Percentiles rank a stretch among this genome's conserved stretches.
These are phyloP conservation scores for Lacerta bilineata DNA, from an alignment of 2,797 vertebrate species.

Conservation along the genomic window DNA sequence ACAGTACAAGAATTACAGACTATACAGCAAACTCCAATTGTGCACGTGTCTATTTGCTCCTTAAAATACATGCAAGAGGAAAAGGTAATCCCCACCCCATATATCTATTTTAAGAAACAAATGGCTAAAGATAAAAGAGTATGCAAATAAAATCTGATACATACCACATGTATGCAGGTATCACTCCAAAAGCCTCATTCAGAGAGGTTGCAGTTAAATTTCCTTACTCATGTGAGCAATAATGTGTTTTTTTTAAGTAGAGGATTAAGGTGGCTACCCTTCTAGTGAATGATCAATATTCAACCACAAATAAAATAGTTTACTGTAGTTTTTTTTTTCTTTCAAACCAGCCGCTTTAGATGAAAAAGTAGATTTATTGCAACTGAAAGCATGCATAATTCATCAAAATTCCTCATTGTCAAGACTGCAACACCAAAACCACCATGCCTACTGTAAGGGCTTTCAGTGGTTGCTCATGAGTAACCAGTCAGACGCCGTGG, in stretches of 20 bases:
- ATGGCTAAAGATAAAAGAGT: not conserved
- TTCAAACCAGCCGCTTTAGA: not conserved
- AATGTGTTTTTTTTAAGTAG: not conserved
- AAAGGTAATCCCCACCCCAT: not conserved
- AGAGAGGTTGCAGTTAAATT: not conserved
- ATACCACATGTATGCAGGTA: not conserved
- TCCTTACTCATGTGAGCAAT: not conserved
- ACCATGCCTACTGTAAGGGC: no score
- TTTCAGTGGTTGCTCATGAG: no score
- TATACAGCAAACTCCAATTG: not conserved
- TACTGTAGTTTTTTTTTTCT: not conserved
- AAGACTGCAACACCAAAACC: not conserved
- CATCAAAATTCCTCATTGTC: not conserved
- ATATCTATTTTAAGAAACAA: not conserved
- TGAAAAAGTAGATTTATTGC: not conserved
- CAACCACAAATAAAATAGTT: slow-evolving; percentile 24
- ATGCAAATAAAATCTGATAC: not conserved
- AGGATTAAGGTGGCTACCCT: not conserved
- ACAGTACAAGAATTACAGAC: not conserved
- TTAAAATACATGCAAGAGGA: not conserved
- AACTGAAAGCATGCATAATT: not conserved
- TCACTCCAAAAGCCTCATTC: not conserved
- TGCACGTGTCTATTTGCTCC: not conserved
- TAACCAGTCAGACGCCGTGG: no score
- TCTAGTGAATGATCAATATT: not conserved